These are phyloP conservation scores for Cheilosia pagana DNA, from an alignment of 2,888 invertebrate genomes.

Conservation along the genomic window DNA sequence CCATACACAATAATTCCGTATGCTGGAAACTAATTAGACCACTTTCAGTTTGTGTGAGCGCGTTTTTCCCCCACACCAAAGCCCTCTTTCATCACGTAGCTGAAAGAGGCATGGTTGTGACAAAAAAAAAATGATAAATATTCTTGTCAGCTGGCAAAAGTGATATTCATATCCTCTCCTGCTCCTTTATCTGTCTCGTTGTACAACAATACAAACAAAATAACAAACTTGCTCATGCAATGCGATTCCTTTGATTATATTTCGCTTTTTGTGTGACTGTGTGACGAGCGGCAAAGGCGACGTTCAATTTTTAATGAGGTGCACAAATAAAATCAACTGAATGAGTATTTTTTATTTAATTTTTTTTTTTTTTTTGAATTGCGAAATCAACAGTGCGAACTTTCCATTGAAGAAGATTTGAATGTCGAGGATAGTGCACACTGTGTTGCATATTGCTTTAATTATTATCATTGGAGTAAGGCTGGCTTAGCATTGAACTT, in stretches of 20 bases:
- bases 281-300: slow-evolving; percentile 23
- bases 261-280: slow-evolving; percentile 25
- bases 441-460: slow-evolving; percentile 19
- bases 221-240: slow-evolving; percentile 40
- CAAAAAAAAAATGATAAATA: slow-evolving; percentile 19
- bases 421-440: not conserved
- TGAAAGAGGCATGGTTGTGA: not conserved
- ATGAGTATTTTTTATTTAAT: slow-evolving; percentile 12
- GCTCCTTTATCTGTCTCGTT: slow-evolving; percentile 32
- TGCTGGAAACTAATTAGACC: slow-evolving; percentile 35
- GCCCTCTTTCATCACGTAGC: not conserved
- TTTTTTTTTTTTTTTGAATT: not conserved
- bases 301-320: slow-evolving; percentile 66
- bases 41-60: slow-evolving; percentile 1
- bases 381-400: slow-evolving; percentile 49
- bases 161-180: slow-evolving; percentile 32
- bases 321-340: slow-evolving; percentile 56
- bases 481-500: slow-evolving; percentile 38
- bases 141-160: slow-evolving; percentile 25
- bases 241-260: slow-evolving; percentile 49
- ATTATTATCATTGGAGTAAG: slow-evolving; percentile 23
- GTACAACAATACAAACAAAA: slow-evolving; percentile 50
- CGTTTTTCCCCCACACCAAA: slow-evolving; percentile 33
- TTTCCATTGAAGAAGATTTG: slow-evolving; percentile 6
- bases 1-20: slow-evolving; percentile 2